Percentiles rank a stretch among this genome's conserved stretches.
These are phyloP conservation scores for Nowickia ferox DNA, from an alignment of 2,888 invertebrate genomes.

Conservation along the genomic window DNA sequence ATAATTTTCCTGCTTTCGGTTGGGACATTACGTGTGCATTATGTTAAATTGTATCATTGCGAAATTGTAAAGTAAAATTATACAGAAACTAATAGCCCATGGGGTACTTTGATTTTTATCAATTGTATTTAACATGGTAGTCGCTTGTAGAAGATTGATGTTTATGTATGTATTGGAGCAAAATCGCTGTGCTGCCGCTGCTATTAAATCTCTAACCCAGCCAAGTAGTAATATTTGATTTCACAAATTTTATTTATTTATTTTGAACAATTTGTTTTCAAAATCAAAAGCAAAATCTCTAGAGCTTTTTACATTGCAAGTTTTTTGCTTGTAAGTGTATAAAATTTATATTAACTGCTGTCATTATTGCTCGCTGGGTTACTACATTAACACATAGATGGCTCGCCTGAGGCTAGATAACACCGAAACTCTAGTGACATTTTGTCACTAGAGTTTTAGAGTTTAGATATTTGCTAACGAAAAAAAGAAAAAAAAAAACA, in stretches of 20 bases:
- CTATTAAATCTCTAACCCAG: background rate
- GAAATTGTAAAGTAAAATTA: conserved; percentile 28
- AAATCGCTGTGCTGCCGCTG: conserved; percentile 8
- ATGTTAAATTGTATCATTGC: conserved; percentile 69
- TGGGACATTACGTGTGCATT: conserved; percentile 67
- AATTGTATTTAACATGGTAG: conserved; percentile 63
- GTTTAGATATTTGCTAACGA: conserved; percentile 26
- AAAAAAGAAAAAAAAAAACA: conserved; percentile 17
- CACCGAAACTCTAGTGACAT: conserved; percentile 56
- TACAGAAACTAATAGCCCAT: conserved; percentile 66
- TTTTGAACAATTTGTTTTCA: background rate
- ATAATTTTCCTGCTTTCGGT: conserved; percentile 45
- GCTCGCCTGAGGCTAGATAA: conserved; percentile 46
- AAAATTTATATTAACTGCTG: background rate
- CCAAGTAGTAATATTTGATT: background rate
- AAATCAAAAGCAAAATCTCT: too few relatives aligned
- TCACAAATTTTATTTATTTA: too few relatives aligned
- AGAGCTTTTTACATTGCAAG: too few relatives aligned
- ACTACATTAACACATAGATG: conserved; percentile 1
- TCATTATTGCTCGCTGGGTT: conserved; percentile 20
- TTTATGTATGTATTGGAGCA: conserved; percentile 22
- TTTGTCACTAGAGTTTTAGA: conserved; percentile 57
- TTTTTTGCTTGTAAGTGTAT: too few relatives aligned
- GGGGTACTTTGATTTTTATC: conserved; percentile 69
- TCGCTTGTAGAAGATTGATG: conserved; percentile 47